These are phyloP conservation scores for Zaprionus africanus DNA, from an alignment of 1,140 invertebrate species.

Conservation along the genomic window DNA sequence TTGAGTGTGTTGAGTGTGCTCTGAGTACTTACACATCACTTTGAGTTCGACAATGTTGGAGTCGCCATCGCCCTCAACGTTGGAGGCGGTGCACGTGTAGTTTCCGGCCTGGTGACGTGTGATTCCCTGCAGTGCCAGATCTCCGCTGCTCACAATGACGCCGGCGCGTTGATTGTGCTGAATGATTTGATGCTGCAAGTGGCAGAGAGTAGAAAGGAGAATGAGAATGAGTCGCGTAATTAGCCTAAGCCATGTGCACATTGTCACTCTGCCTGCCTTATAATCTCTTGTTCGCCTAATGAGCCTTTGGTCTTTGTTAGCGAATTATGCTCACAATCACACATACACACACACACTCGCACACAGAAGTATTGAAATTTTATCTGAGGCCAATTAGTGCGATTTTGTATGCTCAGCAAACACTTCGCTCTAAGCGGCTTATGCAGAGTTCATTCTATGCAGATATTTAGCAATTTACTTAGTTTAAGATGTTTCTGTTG, in stretches of 20 bases:
- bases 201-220: constrained; percentile 36
- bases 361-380: neutral
- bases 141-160: constrained; percentile 92
- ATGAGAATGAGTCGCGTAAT: constrained; percentile 27
- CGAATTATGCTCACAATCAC: neutral
- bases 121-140: constrained; percentile 91
- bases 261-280: neutral
- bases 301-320: constrained; percentile 23
- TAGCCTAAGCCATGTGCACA: constrained; percentile 3
- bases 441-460: neutral
- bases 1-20: neutral
- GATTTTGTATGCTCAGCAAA: constrained; percentile 5
- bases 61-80: constrained; percentile 94
- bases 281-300: constrained; percentile 19
- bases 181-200: constrained; percentile 89
- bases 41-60: constrained; percentile 92
- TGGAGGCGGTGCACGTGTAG: constrained; percentile 94
- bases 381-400: constrained; percentile 35
- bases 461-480: neutral
- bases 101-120: constrained; percentile 92
- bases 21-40: constrained; percentile 93
- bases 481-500: neutral
- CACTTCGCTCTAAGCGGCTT: constrained; percentile 18
- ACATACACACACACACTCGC: constrained; percentile 1
- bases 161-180: constrained; percentile 92